Evolutionary conservation across 2,113 vertebrate genomes (phyloP), one percentile per base, ranked within the genome.

Genomic region (Prietella phreatophila): DNA sequence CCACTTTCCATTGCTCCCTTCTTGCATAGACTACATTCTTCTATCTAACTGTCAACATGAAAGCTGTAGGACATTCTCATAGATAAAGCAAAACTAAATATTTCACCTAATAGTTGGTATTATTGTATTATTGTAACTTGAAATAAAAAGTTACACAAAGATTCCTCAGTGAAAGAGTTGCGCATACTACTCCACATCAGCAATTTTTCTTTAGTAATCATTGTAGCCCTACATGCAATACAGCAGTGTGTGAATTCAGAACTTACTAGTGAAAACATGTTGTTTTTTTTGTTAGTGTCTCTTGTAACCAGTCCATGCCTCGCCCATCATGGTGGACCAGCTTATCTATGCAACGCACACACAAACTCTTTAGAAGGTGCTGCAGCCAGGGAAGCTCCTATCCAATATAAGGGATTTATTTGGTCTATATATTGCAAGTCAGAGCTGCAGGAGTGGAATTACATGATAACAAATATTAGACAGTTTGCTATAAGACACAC

Each of bases 391-490:
- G 71, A 86, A 22, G 86, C 58, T 85, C 82, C 69, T 67, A 89
- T 87, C 83, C 88, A 89, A 84, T 61, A 85, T 87, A 83, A 84
- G 53, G 86, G 90, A 91, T 91, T 91, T 89, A 87, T 89, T 88
- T 88, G 87, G 88, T 83, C 83, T 61, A 83, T 89, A 85, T 89
- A 87, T 83, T 81, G 78, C 79, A 85, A 85, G 89, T 89, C 84
- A 86, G 76, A 85, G 85, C 85, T 86, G 67, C 25, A 71, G 53
- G 83, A 85, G 86, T 87, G 90, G 83, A 89, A 88, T 87, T 85
- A 85, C 83, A 89, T 80, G 89, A 90, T 89, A 91, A 91, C 83
- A 87, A 87, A 87, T 91, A 86, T 91, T 85, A 89, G 82, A 85
- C 80, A 65, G 86, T 89, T 85, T 50, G 58, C 69, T 73, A 89